Percentiles rank a stretch among this genome's conserved stretches.
These are phyloP conservation scores for Aphodius sticticus DNA, from an alignment of 2,888 invertebrate genomes.

Conservation along the genomic window DNA sequence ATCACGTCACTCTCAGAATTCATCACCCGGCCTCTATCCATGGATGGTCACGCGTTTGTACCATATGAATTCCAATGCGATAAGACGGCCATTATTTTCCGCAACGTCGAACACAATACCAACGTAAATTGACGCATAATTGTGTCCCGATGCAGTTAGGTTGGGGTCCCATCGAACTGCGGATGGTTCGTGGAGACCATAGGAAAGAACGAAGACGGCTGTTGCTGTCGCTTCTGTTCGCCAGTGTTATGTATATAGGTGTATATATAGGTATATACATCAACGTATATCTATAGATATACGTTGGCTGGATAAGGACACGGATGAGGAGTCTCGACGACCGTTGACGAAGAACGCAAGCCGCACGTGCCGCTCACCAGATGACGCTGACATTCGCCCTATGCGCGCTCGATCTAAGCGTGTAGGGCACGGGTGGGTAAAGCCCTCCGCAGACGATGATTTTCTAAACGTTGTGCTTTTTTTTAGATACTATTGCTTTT, in stretches of 20 bases:
- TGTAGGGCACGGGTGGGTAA: too few relatives aligned
- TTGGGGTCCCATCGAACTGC: neutral
- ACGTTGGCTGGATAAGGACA: slow-evolving; percentile 37
- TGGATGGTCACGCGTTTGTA: neutral
- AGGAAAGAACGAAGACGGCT: neutral
- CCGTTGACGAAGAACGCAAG: slow-evolving; percentile 42
- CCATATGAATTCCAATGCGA: slow-evolving; percentile 4
- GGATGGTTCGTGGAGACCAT: neutral
- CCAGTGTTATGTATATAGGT: neutral
- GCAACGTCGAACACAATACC: slow-evolving; percentile 14
- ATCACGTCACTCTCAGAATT: neutral
- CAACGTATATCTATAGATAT: neutral
- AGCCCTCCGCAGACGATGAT: too few relatives aligned
- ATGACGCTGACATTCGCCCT: neutral
- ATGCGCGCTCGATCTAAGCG: neutral
- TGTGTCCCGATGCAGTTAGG: slow-evolving; percentile 15
- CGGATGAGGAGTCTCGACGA: slow-evolving; percentile 48
- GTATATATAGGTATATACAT: neutral
- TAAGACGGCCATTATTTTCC: neutral
- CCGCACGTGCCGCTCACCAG: neutral
- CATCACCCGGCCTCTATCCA: neutral
- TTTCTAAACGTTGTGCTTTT: too few relatives aligned
- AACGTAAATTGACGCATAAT: slow-evolving; percentile 12
- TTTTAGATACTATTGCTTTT: too few relatives aligned
- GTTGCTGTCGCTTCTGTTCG: neutral